Evolutionary conservation across 2,113 vertebrate species (phyloP), one percentile per base, ranked within the genome.

Genomic region (Uropsilus gracilis): DNA sequence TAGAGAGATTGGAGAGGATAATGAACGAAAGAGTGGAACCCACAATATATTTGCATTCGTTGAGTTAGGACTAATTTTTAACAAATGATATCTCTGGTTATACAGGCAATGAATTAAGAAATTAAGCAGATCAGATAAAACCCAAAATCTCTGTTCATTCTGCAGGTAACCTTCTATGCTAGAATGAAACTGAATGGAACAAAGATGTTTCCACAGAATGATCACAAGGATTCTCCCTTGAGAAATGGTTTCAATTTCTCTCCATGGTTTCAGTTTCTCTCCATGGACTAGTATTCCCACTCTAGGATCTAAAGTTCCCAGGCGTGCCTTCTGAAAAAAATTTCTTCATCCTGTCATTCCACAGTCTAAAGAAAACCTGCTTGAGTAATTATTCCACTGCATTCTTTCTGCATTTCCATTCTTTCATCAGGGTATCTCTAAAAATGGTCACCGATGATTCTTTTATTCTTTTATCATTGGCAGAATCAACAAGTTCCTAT

Each of bases 401-500:
- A 75, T 63, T 87, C 12, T 81, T 72, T 34, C 6, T 8, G 37
- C 20, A 22, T 75, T 77, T 32, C 8, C 44, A 22, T 57, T 42
- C 22, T 73, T 63, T 73, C 48, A 66, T 30, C 42, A 50, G 3
- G 39, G 22, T 20, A 44, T 16, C 71, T 86, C 61, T 59, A 78
- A 55, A 85, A 37, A 71, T 12, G 1, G 10, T 22, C 44, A 44
- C 26, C 4, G 30, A 59, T 48, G 81, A 37, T 87, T 28, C 34
- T 94, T 75, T 44, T 46, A 68, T 94, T 30, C 50, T 90, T 8
- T 91, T 94, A 12, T 85, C 61, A 86, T 10, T 37, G 63, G 72
- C 75, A 83, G 53, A 76, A 6, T 2, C 39, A 88, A 69, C 32
- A 53, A 96, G 82, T 1, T 76, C 78, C 86, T 44, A 16, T 81